These are phyloP conservation scores for Dryas iulia DNA, from an alignment of 1,140 invertebrate species.

Conservation along the genomic window DNA sequence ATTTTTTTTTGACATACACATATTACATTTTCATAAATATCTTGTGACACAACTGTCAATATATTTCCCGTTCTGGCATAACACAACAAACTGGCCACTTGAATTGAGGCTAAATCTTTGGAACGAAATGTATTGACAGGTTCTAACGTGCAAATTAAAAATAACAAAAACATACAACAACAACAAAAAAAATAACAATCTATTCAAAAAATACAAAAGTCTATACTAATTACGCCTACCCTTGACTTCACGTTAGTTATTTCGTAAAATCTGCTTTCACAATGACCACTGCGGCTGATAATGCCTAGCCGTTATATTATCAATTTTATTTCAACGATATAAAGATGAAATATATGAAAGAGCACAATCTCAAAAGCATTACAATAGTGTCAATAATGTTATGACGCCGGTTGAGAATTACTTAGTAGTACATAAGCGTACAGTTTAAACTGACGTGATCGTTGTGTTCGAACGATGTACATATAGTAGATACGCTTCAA, in stretches of 20 bases:
- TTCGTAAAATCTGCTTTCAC: conserved; percentile 8
- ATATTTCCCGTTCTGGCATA: too few species aligned
- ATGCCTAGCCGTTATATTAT: background rate
- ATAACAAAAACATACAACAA: too few species aligned
- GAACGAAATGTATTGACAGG: too few species aligned
- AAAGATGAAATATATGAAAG: background rate
- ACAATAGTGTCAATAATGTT: conserved; percentile 3
- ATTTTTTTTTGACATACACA: too few species aligned
- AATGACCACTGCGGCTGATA: background rate
- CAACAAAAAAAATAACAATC: too few species aligned
- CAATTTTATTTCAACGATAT: conserved; percentile 8
- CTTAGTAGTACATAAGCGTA: conserved; percentile 32
- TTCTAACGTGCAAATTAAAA: too few species aligned
- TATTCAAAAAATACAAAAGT: too few species aligned
- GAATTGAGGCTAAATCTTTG: too few species aligned
- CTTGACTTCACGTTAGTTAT: background rate
- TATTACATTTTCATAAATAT: too few species aligned
- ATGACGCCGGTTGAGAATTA: conserved; percentile 1
- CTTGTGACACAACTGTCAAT: too few species aligned
- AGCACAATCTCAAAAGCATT: background rate
- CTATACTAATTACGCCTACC: background rate
- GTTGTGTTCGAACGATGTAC: conserved; percentile 6
- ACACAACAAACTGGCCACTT: too few species aligned
- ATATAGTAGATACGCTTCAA: background rate
- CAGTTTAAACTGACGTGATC: conserved; percentile 28